Base-by-base conservation (phyloP, 2,888 invertebrate species). In the Cephus runcator region DNA sequence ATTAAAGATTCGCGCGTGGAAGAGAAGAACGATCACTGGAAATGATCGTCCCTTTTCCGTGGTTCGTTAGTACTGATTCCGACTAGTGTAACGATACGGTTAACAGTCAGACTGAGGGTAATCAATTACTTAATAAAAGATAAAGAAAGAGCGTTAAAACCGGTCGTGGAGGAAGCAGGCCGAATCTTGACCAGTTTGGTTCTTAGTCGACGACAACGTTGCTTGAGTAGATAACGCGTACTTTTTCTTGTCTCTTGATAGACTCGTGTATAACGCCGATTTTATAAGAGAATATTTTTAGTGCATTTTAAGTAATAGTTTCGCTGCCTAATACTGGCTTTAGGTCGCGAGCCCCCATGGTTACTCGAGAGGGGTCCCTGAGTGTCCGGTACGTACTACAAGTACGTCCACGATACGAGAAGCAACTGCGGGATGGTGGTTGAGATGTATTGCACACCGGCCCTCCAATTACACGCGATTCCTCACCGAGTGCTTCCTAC, bases 381-480 rank as follows among this genome's bases (percentile, higher is more conserved):
- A 56, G 23, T 56, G 56, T 56, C 56, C 56, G 56, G 56, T 56
- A 56, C 56, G 56, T 56, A 56, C 56, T 56, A 56, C 56, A 56
- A 56, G 56, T 56, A 56, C 56, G 56, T 56, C 56, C 56, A 56
- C 56, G 56, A 56, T 56, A 56, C 56, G 56, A 56, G 56, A 56
- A 56, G 56, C 56, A 56, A 56, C 56, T 56, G 74, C 77, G 77
- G 69, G 75, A 78, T 73, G 73, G 34, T 68, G 73, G 73, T 69
- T 34, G 78, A 78, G 78, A 78, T 75, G 75, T 75, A 75, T 75
- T 73, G 75, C 78, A 73, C 71, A 75, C 78, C 75, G 75, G 78
- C 73, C 78, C 76, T 78, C 78, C 78, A 78, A 78, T 78, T 78
- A 78, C 78, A 75, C 78, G 78, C 73, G 71, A 78, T 78, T 78